These are phyloP conservation scores for Plutomurus gul DNA, from an alignment of 1,140 invertebrate genomes.

Conservation along the genomic window DNA sequence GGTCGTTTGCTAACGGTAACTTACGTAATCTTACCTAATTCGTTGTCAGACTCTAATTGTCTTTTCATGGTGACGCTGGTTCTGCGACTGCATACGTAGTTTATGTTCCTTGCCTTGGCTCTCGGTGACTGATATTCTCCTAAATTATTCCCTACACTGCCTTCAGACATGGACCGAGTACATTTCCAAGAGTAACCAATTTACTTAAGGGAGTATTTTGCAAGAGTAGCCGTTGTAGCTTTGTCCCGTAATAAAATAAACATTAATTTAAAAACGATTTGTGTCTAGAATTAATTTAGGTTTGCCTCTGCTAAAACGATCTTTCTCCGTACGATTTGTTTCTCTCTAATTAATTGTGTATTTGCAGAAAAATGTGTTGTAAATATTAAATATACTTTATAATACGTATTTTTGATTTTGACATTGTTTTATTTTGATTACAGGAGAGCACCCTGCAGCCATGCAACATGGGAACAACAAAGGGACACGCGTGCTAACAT, in stretches of 20 bases:
- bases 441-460: conserved; percentile 67
- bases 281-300: no score
- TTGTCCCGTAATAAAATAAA: neutral
- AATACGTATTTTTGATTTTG: neutral
- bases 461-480: conserved; percentile 67
- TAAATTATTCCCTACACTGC: no score
- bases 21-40: conserved; percentile 14
- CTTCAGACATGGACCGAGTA: no score
- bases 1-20: neutral
- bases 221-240: no score
- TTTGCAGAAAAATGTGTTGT: no score
- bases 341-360: neutral
- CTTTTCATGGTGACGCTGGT: neutral
- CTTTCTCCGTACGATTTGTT: neutral
- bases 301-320: neutral
- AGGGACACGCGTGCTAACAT: conserved; percentile 35
- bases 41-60: conserved; percentile 11
- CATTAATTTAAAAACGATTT: no score
- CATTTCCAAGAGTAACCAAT: no score
- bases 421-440: conserved; percentile 13
- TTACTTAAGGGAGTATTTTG: no score
- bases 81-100: neutral
- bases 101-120: neutral
- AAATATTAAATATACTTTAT: neutral
- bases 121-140: neutral